Evolutionary conservation across 2,888 invertebrate genomes (phyloP), one percentile per base, ranked within the genome.

Genomic region (Incurvaria masculella): DNA sequence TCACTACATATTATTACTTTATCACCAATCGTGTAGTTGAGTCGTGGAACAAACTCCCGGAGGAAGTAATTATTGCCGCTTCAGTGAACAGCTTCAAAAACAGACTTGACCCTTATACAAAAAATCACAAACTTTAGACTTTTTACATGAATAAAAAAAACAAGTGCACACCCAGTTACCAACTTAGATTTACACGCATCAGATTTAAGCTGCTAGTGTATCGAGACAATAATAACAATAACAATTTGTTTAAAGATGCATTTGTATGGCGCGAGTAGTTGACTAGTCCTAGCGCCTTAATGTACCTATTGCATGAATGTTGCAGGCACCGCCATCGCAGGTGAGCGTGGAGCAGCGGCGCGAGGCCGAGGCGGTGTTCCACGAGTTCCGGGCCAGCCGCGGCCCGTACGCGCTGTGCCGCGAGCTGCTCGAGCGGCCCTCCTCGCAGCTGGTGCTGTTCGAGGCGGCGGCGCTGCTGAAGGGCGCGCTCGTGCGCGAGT

Each of bases 381-480:
- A 94, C 26, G 85, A 87, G 65, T 92, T 94, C 62, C 82, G 91
- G 23, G 90, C 88, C 64, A 87, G 89, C 3, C 88, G 89, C 66
- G 83, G 86, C 52, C 94, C 94, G 5, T 94, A 91, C 67, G 83
- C 83, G 48, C 68, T 92, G 46, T 94, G 94, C 66, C 82, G 86
- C 59, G 84, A 87, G 61, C 88, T 94, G 56, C 72, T 94, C 55
- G 89, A 91, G 64, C 84, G 83, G 50, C 85, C 85, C 33, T 72
- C 79, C 49, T 82, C 85, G 46, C 89, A 89, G 59, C 92, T 91
- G 74, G 90, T 95, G 5, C 70, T 92, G 46, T 96, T 94, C 73
- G 94, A 96, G 78, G 86, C 92, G 42, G 92, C 90, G 5, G 87
- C 89, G 51, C 82, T 93, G 18, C 72, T 95, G 49, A 92, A 91